Conservation (phyloP, 2,888 invertebrate species). For the Zaprionus bogoriensis region DNA sequence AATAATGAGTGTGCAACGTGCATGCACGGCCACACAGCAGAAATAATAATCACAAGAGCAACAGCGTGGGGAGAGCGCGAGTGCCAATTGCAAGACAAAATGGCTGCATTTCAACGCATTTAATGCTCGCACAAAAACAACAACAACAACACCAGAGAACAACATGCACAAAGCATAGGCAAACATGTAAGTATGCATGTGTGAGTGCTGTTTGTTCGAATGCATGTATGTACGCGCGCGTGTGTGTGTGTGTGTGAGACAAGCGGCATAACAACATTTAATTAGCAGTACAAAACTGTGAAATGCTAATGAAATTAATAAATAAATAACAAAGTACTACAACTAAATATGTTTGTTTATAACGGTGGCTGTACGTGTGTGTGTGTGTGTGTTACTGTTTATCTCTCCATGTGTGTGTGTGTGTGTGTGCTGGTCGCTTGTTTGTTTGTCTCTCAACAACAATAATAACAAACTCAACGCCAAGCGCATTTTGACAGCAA, state of each 20-base stretch:
- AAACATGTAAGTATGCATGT: conserved; percentile 51
- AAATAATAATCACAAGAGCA: conserved; percentile 13
- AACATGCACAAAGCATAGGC: conserved; percentile 62
- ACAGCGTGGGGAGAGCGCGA: conserved; percentile 35
- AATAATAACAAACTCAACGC: conserved; percentile 42
- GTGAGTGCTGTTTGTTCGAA: background rate
- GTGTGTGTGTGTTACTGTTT: conserved; percentile 1
- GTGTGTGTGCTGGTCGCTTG: conserved; percentile 7
- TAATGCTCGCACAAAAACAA: conserved; percentile 54
- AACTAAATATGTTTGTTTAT: conserved; percentile 31
- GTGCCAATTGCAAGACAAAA: conserved; percentile 63
- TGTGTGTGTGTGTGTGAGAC: conserved; percentile 13
- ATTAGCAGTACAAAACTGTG: conserved; percentile 42
- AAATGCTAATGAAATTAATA: conserved; percentile 19
- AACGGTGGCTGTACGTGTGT: conserved; percentile 2
- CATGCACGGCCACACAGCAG: conserved; percentile 8
- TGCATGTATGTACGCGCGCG: background rate
- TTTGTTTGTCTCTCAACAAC: conserved; percentile 30
- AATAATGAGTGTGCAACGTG: conserved; percentile 27
- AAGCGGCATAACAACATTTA: conserved; percentile 38
- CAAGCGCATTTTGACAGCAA: conserved; percentile 26
- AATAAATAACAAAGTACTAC: conserved; percentile 8
- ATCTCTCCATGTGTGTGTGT: background rate
- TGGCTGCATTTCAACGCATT: conserved; percentile 74
- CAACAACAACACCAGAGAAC: conserved; percentile 46